Conservation (phyloP, 1,140 invertebrate species). For the Drosophila willistoni region DNA sequence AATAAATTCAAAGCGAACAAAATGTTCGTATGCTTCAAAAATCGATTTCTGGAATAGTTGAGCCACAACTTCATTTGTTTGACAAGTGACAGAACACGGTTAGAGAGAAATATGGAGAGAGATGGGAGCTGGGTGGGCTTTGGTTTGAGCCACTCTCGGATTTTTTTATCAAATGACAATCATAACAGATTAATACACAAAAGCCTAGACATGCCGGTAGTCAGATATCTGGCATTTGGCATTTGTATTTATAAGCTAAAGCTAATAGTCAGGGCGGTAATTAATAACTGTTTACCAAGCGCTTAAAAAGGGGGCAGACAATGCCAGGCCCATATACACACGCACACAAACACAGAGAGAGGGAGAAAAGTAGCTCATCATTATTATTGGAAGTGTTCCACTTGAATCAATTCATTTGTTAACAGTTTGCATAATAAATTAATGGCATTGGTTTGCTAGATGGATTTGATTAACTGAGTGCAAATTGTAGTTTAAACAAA, state of each 20-base stretch:
- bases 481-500: conserved; percentile 26
- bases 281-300: conserved; percentile 76
- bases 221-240: conserved; percentile 42
- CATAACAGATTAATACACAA: conserved; percentile 74
- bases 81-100: conserved; percentile 20
- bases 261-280: conserved; percentile 51
- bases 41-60: conserved; percentile 28
- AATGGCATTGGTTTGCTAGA: conserved; percentile 36
- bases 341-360: not conserved
- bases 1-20: not conserved
- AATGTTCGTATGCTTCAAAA: conserved; percentile 19
- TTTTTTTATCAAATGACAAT: conserved; percentile 70
- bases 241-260: conserved; percentile 57
- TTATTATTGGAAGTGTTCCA: not conserved
- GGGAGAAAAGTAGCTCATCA: not conserved
- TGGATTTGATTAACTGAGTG: conserved; percentile 62
- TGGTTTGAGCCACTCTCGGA: not conserved
- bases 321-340: conserved; percentile 33
- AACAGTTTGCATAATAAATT: conserved; percentile 74
- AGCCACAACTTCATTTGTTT: conserved; percentile 49
- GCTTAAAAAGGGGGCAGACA: conserved; percentile 60
- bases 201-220: conserved; percentile 54
- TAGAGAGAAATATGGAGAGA: not conserved
- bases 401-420: conserved; percentile 28
- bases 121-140: not conserved